phyloP scores from a whole-genome alignment of 1,140 invertebrate species.

The Elysia chlorotica region DNA sequence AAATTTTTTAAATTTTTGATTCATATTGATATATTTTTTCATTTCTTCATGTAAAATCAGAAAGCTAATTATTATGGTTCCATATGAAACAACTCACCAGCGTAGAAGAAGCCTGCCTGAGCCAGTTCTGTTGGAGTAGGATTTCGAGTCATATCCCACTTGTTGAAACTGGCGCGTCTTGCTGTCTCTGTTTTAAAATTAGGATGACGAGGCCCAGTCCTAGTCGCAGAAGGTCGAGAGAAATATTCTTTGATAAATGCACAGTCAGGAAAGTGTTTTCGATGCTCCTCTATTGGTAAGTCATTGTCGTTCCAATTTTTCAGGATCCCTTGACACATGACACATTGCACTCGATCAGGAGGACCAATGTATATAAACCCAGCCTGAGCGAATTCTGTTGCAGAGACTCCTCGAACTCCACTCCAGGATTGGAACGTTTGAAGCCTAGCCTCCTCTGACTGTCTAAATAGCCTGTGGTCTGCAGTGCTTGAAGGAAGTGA shows the following conservation, averaged over 20 bases:
- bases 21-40: too few species aligned
- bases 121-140: slow-evolving; percentile 19
- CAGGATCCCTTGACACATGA: slow-evolving; percentile 78
- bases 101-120: slow-evolving; percentile 41
- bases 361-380: slow-evolving; percentile 31
- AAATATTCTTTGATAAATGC: slow-evolving; percentile 67
- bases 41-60: too few species aligned
- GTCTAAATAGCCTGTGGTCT: slow-evolving; percentile 6
- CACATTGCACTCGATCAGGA: slow-evolving; percentile 78
- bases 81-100: too few species aligned
- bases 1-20: too few species aligned
- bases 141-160: slow-evolving; percentile 16
- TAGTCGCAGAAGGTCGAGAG: background rate
- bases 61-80: too few species aligned
- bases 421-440: slow-evolving; percentile 4
- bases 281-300: slow-evolving; percentile 78
- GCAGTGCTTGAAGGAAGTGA: slow-evolving; percentile 2
- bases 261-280: slow-evolving; percentile 73
- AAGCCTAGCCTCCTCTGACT: slow-evolving; percentile 17
- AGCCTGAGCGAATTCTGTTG: slow-evolving; percentile 78
- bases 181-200: slow-evolving; percentile 11
- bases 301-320: slow-evolving; percentile 77
- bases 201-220: background rate
- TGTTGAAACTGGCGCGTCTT: slow-evolving; percentile 9
- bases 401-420: slow-evolving; percentile 66